Evolutionary conservation across 2,797 vertebrate genomes (phyloP), one percentile per base, ranked within the genome.

Genomic region (Bovichtus diacanthus): DNA sequence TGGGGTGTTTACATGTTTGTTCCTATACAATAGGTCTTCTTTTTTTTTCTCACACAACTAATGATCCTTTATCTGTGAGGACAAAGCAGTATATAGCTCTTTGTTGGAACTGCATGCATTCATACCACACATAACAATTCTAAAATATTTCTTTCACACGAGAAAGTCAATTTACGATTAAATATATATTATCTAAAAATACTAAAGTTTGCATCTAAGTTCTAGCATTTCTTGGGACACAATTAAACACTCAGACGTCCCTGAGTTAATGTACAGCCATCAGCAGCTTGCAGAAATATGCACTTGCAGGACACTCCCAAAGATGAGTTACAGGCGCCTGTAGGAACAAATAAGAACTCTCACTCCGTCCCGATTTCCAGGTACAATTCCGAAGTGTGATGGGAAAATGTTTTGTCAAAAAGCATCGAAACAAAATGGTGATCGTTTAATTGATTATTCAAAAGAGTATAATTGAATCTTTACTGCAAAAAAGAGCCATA

Each of bases 251-350:
- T 53, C 15, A 31, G 31, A 68, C 5, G 13, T 7, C 16, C 18
- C 12, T 16, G 19, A 39, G 71, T 68, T 65, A 38, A 63, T 49
- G 38, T 49, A 10, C 18, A 75, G 9, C 15, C 31, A 19, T 0
- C 50, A 60, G 13, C 15, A 12, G 21, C 18, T n/a, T 7, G 9
- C 19, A 49, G 9, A 53, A 18, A 71, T 47, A 3, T 62, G 34
- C 18, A 47, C 62, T 79, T 84, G 63, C 29, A 54, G 23, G 36
- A 51, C 29, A 55, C 55, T 39, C 2, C 23, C 82, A 81, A 64
- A 78, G 82, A 71, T 74, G 25, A 25, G 29, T 43, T 13, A 31
- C 0, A 18, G 7, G 4, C 5, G 15, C 11, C 0, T 11, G 1
- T 11, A 12, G 27, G 38, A 16, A 63, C 49, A 31, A 3, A 1